Conservation (phyloP, 2,888 invertebrate genomes). For the Dynastes grantii region DNA sequence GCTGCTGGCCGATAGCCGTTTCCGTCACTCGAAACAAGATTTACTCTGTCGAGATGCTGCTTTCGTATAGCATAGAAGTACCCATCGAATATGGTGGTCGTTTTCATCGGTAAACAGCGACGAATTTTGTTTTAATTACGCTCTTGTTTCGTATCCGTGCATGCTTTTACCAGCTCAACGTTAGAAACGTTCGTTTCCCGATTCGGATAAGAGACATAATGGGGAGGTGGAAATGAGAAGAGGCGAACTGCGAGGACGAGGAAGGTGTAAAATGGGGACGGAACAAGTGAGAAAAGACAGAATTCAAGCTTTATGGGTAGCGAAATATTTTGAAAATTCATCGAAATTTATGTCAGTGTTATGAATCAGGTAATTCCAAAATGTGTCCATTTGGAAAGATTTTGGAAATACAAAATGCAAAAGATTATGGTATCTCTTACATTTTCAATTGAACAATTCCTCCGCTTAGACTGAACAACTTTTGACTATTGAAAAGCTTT, state of each 20-base stretch:
- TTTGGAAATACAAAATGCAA: too few relatives aligned
- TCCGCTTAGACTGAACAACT: too few relatives aligned
- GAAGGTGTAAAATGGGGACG: background rate
- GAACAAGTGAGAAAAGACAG: background rate
- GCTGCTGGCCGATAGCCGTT: background rate
- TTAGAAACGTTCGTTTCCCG: background rate
- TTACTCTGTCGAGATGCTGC: background rate
- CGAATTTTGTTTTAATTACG: conserved; percentile 19
- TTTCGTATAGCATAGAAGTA: background rate
- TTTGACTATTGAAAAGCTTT: too few relatives aligned
- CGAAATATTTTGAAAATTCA: too few relatives aligned
- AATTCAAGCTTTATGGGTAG: background rate
- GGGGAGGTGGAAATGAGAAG: background rate
- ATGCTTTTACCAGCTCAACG: background rate
- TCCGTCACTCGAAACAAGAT: conserved; percentile 7
- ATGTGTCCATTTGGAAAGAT: too few relatives aligned
- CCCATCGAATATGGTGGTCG: background rate
- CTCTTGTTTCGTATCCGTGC: background rate
- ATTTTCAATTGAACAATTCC: too few relatives aligned
- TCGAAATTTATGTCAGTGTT: too few relatives aligned
- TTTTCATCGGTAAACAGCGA: conserved; percentile 1
- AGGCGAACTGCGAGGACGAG: background rate
- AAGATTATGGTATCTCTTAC: too few relatives aligned
- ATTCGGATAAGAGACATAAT: background rate
- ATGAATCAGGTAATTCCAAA: too few relatives aligned